Evolutionary conservation across 2,888 invertebrate species (phyloP), one percentile per base, ranked within the genome.

Genomic region (Serrognathus titanus): DNA sequence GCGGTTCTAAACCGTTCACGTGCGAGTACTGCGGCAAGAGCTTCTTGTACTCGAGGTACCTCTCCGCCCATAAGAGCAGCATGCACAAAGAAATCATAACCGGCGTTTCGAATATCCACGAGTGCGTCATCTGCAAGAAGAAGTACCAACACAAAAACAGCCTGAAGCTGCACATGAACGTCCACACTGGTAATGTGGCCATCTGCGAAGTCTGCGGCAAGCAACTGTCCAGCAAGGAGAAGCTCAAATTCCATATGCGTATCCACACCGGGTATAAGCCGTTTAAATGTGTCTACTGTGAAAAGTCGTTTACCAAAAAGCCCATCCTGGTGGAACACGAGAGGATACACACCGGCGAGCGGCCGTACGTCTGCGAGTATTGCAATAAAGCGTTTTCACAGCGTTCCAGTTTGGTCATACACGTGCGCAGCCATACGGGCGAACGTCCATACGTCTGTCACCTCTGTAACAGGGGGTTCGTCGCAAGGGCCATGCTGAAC

Each of bases 371-470:
- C 51, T 85, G 85, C 72, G 79, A 82, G 59, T 80, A 81, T 71
- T 85, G 85, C 74, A 80, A 80, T 36, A 85, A 85, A 74, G 82
- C 82, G 10, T 85, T 85, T 77, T 82, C 82, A 35, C 85, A 85
- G 75, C 77, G 84, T 11, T 83, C 84, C 62, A 85, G 85, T 61
- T 80, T 85, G 61, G 84, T 84, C 60, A 85, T 85, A 59, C 86
- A 86, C 72, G 84, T 83, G 73, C 76, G 85, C 68, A 83, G 83
- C 69, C 85, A 85, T 76, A 83, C 83, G 58, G 85, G 85, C 35
- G 82, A 83, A 63, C 78, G 82, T 60, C 85, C 85, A 0, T 85
- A 84, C 75, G 77, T 75, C 53, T 85, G 85, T 71, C 78, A 74
- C 58, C 75, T 82, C 63, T 85, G 85, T 72, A 79, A 79, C 2